These are phyloP conservation scores for Dasysyrphus tricinctus DNA, from an alignment of 2,888 invertebrate genomes.

Conservation along the genomic window DNA sequence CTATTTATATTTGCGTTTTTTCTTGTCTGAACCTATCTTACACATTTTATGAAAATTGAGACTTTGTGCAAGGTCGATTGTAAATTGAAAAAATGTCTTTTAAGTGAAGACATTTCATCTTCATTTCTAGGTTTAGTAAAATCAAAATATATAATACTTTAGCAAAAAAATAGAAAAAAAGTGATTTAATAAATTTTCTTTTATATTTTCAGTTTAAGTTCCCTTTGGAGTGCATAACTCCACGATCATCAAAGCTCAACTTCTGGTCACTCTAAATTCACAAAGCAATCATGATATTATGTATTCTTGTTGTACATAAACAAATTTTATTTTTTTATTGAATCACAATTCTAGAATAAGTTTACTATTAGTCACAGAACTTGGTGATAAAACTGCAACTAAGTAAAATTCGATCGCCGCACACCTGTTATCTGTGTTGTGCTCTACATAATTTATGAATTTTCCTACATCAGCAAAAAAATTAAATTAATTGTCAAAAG, in stretches of 20 bases:
- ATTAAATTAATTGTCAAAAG: slow-evolving; percentile 14
- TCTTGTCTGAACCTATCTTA: too few species aligned
- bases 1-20: too few species aligned
- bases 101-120: too few species aligned
- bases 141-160: neutral
- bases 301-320: neutral
- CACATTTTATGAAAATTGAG: too few species aligned
- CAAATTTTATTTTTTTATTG: neutral
- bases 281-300: neutral
- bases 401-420: slow-evolving; percentile 16
- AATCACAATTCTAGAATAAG: neutral
- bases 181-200: neutral
- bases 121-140: too few species aligned
- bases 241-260: neutral
- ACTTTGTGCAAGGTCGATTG: too few species aligned
- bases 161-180: neutral
- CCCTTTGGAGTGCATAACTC: slow-evolving; percentile 1
- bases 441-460: slow-evolving; percentile 22
- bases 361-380: neutral
- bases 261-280: neutral
- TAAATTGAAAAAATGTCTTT: too few species aligned
- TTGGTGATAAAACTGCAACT: slow-evolving; percentile 8
- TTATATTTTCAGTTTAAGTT: neutral
- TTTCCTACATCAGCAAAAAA: slow-evolving; percentile 49
- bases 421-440: slow-evolving; percentile 41